These are phyloP conservation scores for Hoplias malabaricus DNA, from an alignment of 2,113 vertebrate genomes.

Conservation along the genomic window DNA sequence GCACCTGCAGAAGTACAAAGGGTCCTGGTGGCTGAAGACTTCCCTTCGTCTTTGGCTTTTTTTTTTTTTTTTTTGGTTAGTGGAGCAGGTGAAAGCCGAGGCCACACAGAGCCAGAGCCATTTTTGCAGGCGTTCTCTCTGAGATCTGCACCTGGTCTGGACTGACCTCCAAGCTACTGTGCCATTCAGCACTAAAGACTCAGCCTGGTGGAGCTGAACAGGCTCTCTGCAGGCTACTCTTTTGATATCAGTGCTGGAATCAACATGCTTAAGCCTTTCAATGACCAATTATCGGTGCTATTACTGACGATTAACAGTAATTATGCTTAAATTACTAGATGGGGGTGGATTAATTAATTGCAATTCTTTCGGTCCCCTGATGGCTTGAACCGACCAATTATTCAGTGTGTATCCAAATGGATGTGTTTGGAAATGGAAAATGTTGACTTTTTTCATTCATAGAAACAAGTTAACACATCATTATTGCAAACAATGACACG, in stretches of 20 bases:
- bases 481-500: conserved; percentile 28
- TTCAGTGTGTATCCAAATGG: conserved; percentile 32
- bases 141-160: conserved; percentile 51
- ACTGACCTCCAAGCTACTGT: conserved; percentile 41
- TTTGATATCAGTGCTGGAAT: conserved; percentile 45
- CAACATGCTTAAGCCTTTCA: conserved; percentile 44
- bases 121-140: conserved; percentile 26
- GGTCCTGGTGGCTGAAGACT: conserved; percentile 43
- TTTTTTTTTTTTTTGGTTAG: conserved; percentile 30
- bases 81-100: conserved; percentile 37
- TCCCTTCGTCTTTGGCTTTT: conserved; percentile 46
- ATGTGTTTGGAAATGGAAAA: conserved; percentile 10
- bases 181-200: conserved; percentile 52
- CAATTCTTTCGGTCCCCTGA: conserved; percentile 39
- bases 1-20: conserved; percentile 61
- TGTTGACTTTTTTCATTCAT: conserved; percentile 23
- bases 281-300: conserved; percentile 54
- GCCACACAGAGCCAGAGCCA: conserved; percentile 36
- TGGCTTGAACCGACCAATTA: conserved; percentile 17
- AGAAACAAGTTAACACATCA: conserved; percentile 32
- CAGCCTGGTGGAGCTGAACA: conserved; percentile 33
- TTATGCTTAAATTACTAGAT: conserved; percentile 53
- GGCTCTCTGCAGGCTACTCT: conserved; percentile 42
- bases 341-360: conserved; percentile 44
- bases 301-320: conserved; percentile 56